A percentile compares a stretch with the other conserved stretches of the same genome.
phyloP scores from a whole-genome alignment of 2,888 invertebrate species.

The Drosophila tripunctata region DNA sequence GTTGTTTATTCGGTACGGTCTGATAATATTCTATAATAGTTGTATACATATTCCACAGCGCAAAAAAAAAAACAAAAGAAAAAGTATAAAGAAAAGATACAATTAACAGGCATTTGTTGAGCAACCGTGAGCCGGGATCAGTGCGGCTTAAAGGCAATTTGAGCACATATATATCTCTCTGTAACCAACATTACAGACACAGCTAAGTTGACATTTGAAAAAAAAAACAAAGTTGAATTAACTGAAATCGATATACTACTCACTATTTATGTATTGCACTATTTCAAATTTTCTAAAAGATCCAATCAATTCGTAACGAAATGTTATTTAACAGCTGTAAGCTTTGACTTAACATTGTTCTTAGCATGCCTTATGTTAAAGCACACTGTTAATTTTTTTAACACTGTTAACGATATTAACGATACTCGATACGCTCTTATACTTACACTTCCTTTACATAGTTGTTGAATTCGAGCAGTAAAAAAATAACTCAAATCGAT shows the following conservation, averaged over 20 bases:
- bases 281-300: too few relatives aligned
- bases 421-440: background rate
- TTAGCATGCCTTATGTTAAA: background rate
- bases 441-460: background rate
- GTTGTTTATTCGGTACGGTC: too few relatives aligned
- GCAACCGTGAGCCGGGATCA: constrained; percentile 19
- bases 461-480: background rate
- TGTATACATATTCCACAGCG: constrained; percentile 33
- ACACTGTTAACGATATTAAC: background rate
- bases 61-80: too few relatives aligned
- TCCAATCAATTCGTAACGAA: too few relatives aligned
- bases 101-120: constrained; percentile 24
- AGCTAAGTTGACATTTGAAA: constrained; percentile 55
- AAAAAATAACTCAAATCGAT: constrained; percentile 3
- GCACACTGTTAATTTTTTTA: background rate
- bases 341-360: constrained; percentile 12
- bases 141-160: constrained; percentile 27
- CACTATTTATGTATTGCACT: too few relatives aligned
- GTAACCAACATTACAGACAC: constrained; percentile 53
- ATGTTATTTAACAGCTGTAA: background rate
- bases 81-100: too few relatives aligned
- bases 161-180: constrained; percentile 42
- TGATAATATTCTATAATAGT: constrained; percentile 24
- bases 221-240: constrained; percentile 24
- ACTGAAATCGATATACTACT: background rate